Base-by-base conservation (phyloP, 2,888 invertebrate genomes). In the Acrocera orbiculus region DNA sequence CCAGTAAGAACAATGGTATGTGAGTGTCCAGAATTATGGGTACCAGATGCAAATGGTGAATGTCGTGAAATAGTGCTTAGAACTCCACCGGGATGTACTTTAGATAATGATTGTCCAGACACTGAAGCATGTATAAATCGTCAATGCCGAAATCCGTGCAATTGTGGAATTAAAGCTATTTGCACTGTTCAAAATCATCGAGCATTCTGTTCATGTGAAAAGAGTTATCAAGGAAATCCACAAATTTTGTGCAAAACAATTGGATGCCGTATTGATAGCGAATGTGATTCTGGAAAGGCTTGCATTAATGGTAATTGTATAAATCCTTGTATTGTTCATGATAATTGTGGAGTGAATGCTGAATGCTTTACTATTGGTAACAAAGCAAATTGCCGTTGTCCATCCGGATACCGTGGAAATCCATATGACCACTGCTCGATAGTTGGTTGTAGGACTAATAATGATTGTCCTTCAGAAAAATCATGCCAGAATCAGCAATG, bases 1-100 rank as follows among this genome's bases (percentile, higher is more conserved):
- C 87, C 87, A 15, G 79, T 87, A 33, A 65, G 86, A 43, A 87
- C 87, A 4, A 76, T 89, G 71, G 77, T 82, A 29, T 89, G 87
- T 52, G 79, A 81, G 36, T 87, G 87, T 48, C 82, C 85, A 0
- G 78, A 80, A 46, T 79, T 83, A 29, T 85, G 76, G 67, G 74
- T 83, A 40, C 81, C 83, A 1, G 76, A 83, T 48, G 66, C 75
- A 44, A 72, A 72, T 45, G 85, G 83, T 37, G 71, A 77, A 50
- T 87, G 87, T 50, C 73, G 70, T 49, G 72, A 77, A 35, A 72
- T 78, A 19, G 62, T 75, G 31, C 58, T 77, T 38, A 71, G 76
- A 53, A 69, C 74, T 40, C 73, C 73, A 44, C 64, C 76, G 5
- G 81, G 82, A 30, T 90, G 90, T 50, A 72, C 74, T 13, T 65